Evolutionary conservation across 53 echinoderm and acorn worm species (phyloP).

Genomic region (Apostichopus leukothele): DNA sequence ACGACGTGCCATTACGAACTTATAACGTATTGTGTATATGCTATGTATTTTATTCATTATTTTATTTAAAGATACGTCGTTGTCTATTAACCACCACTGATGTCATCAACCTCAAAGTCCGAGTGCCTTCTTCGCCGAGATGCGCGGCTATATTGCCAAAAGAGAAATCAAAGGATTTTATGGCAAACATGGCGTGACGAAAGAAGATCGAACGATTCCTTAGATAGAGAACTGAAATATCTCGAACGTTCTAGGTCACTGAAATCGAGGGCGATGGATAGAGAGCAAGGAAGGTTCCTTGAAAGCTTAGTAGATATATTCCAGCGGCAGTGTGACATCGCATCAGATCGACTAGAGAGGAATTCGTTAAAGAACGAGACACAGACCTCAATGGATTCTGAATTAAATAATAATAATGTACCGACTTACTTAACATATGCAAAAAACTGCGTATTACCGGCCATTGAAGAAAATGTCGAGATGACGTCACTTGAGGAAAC

Average conservation of each 20-base stretch:
- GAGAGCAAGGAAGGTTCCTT: conserved; percentile 73
- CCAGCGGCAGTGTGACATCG: conserved; percentile 87
- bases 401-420: neutral
- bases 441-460: neutral
- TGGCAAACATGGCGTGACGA: conserved; percentile 79
- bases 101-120: conserved; percentile 67
- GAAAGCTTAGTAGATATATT: conserved; percentile 73
- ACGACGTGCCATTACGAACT: no score
- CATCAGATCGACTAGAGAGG: conserved; percentile 52
- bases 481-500: neutral
- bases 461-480: neutral
- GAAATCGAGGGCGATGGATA: conserved; percentile 72
- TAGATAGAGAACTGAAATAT: conserved; percentile 65
- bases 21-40: no score
- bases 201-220: conserved; percentile 62
- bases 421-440: neutral
- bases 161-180: conserved; percentile 71
- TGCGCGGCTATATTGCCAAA: conserved; percentile 73
- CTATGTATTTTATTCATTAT: no score
- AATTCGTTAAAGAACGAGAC: neutral
- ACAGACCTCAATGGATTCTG: neutral
- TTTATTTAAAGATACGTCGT: no score
- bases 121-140: conserved; percentile 74
- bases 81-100: neutral
- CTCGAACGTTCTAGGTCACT: conserved; percentile 66